phyloP scores from a whole-genome alignment of 2,888 invertebrate genomes.

The Megaustenia siamemsis region DNA sequence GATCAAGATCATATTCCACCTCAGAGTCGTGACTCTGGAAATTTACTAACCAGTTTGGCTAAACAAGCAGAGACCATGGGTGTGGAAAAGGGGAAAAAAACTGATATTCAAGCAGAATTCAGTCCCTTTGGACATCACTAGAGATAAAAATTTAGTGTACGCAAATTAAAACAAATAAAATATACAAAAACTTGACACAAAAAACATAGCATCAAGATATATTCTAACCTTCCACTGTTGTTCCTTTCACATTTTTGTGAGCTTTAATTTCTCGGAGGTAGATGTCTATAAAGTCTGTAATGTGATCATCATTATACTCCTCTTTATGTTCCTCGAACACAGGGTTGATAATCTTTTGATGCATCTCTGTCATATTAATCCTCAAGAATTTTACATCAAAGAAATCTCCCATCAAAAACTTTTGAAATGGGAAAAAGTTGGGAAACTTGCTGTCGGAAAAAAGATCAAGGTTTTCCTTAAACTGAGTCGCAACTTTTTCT shows the following conservation, averaged over 20 bases:
- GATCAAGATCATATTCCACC: too few relatives aligned
- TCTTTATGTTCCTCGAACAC: slow-evolving; percentile 47
- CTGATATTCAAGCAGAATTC: too few relatives aligned
- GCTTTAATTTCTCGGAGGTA: slow-evolving; percentile 49
- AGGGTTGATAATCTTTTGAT: slow-evolving; percentile 56
- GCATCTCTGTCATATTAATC: slow-evolving; percentile 58
- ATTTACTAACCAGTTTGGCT: too few relatives aligned
- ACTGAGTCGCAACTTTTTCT: slow-evolving; percentile 49
- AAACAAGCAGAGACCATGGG: too few relatives aligned
- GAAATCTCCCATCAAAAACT: slow-evolving; percentile 58
- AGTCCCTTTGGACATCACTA: too few relatives aligned
- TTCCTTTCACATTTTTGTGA: slow-evolving; percentile 41
- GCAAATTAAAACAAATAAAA: too few relatives aligned
- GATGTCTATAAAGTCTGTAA: slow-evolving; percentile 47
- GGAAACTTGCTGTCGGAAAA: slow-evolving; percentile 58
- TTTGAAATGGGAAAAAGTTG: slow-evolving; percentile 59
- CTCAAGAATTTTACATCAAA: slow-evolving; percentile 59
- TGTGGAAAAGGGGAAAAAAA: too few relatives aligned
- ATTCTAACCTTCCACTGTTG: slow-evolving; percentile 50
- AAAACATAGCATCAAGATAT: too few relatives aligned
- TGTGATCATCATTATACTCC: slow-evolving; percentile 42
- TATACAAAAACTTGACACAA: too few relatives aligned
- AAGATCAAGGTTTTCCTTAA: slow-evolving; percentile 56
- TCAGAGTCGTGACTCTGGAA: too few relatives aligned
- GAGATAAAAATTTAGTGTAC: too few relatives aligned